Percentiles rank a stretch among this genome's conserved stretches.
Evolutionary conservation across 2,113 vertebrate species (phyloP).

Genomic region (Pteropus alecto): DNA sequence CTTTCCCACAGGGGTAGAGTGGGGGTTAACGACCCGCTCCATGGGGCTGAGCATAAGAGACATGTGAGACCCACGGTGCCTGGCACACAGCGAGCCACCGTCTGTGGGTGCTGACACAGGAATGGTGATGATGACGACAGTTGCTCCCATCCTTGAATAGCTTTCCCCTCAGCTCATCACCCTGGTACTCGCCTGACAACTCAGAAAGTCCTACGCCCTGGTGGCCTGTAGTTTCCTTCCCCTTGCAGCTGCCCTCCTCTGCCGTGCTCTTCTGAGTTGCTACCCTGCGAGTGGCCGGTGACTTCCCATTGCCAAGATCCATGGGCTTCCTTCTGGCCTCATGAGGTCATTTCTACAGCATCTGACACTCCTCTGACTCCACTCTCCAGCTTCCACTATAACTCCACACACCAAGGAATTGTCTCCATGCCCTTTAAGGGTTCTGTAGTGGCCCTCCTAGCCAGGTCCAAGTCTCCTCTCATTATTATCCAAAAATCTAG

Average conservation of each 20-base stretch:
- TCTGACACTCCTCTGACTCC: neutral
- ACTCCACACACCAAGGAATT: neutral
- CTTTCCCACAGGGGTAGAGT: conserved; percentile 30
- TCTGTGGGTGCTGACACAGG: conserved; percentile 30
- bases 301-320: neutral
- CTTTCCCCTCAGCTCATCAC: neutral
- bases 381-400: neutral
- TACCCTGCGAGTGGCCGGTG: neutral
- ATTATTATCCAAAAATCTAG: neutral
- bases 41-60: neutral
- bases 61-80: neutral
- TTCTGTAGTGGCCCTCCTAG: neutral
- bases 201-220: neutral
- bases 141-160: neutral
- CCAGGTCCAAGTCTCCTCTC: neutral
- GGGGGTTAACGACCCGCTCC: neutral
- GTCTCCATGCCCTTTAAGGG: neutral
- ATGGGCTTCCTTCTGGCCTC: neutral
- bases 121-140: neutral
- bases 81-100: neutral
- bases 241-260: neutral
- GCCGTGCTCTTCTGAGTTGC: neutral
- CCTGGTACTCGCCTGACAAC: neutral
- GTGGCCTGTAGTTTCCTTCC: neutral
- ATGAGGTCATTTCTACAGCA: neutral